Evolutionary conservation across 2,113 vertebrate species (phyloP), one percentile per base, ranked within the genome.

Genomic region (Rutilus rutilus): DNA sequence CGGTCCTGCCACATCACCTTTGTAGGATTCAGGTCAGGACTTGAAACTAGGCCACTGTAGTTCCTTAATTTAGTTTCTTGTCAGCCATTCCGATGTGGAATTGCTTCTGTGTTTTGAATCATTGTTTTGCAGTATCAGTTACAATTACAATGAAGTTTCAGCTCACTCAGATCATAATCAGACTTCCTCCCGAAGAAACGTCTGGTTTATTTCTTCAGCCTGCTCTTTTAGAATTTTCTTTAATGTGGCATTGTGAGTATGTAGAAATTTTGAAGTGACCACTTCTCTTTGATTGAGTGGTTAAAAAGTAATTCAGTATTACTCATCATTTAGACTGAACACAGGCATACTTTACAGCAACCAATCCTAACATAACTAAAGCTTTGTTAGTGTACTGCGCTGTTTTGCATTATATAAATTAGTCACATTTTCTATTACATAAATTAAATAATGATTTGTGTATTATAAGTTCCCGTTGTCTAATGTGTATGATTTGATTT

Each of bases 21-120:
- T 50, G n/a, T 52, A 54, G 25, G 15, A 77, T 77, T 47, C 71
- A 74, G 69, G 69, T 73, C 69, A 73, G 36, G 69, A n/a, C 69
- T 42, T 73, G 69, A 73, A 71, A 73, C 69, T 42, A 73, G 69
- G 69, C 4, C 69, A 73, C 9, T 73, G 69, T 73, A 73, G 36
- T 42, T 11, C 69, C 69, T 42, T 73, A 73, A 73, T 73, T 73
- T 73, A 73, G 69, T 42, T 73, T 73, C 69, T 73, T 73, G 36
- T n/a, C 10, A 73, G 36, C 9, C 21, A 14, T 73, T 12, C 0
- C 21, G 4, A 42, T n/a, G 23, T n/a, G 36, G 69, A 71, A 73
- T 73, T 73, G 69, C 10, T 69, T 39, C 19, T 42, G 21, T 73
- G 11, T 73, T 73, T 73, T 2, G 0, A 42, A 73, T 71, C 33